phyloP scores from a whole-genome alignment of 2,888 invertebrate species.

The Vandiemenella viatica region DNA sequence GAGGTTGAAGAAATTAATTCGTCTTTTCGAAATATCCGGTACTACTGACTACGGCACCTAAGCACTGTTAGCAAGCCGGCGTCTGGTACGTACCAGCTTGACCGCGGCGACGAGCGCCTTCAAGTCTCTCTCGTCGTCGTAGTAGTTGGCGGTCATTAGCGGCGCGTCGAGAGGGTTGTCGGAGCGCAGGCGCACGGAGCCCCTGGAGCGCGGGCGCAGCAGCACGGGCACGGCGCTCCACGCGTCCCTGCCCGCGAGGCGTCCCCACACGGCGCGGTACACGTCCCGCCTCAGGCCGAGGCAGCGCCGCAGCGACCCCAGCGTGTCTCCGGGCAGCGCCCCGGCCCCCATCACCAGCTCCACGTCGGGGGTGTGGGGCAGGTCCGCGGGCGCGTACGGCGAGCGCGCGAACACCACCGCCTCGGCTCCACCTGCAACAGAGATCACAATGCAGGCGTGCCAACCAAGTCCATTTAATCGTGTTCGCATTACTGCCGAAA shows the following conservation, averaged over 20 bases:
- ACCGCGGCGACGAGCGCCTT: conserved; percentile 57
- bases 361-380: conserved; percentile 64
- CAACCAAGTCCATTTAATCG: too few relatives aligned
- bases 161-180: conserved; percentile 62
- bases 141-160: conserved; percentile 41
- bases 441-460: too few relatives aligned
- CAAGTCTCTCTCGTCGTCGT: conserved; percentile 47
- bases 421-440: not conserved
- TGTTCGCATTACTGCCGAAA: too few relatives aligned
- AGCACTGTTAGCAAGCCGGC: too few relatives aligned
- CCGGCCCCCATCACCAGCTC: conserved; percentile 71
- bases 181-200: conserved; percentile 50
- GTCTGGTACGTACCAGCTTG: conserved; percentile 54
- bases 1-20: too few relatives aligned
- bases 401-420: not conserved
- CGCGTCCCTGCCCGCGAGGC: conserved; percentile 25
- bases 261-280: not conserved
- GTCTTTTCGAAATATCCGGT: too few relatives aligned
- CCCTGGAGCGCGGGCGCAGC: conserved; percentile 56
- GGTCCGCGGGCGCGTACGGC: conserved; percentile 27
- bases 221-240: conserved; percentile 59
- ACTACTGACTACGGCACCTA: too few relatives aligned
- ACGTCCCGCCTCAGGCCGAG: conserved; percentile 23
- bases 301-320: conserved; percentile 31
- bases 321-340: conserved; percentile 54